phyloP scores from a whole-genome alignment of 2,113 vertebrate genomes.

The Amphilophus citrinellus region DNA sequence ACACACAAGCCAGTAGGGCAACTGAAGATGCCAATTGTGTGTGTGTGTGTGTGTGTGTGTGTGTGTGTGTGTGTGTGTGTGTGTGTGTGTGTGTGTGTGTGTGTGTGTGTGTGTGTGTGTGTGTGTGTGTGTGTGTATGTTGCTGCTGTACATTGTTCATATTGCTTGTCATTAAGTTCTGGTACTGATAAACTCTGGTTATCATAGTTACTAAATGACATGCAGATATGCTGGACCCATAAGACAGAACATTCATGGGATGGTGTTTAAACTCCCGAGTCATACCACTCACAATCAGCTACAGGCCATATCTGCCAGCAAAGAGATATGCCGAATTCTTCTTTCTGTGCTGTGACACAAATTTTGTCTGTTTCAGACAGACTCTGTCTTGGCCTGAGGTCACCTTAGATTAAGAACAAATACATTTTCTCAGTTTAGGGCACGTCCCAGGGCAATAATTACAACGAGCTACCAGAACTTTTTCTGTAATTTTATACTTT shows the following conservation, averaged over 20 bases:
- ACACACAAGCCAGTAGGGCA: slow-evolving; percentile 49
- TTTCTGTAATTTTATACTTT: not conserved
- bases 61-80: not conserved
- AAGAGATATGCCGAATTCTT: not conserved
- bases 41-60: not conserved
- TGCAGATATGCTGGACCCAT: not conserved
- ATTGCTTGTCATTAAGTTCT: not conserved
- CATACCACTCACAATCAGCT: not conserved
- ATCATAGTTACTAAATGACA: not conserved
- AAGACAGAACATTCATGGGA: not conserved
- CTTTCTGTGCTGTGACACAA: not conserved
- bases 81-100: not conserved
- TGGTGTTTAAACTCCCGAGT: not conserved
- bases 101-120: not conserved
- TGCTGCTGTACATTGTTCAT: not conserved
- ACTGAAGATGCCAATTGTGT: slow-evolving; percentile 16
- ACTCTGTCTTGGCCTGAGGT: not conserved
- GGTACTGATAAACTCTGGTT: not conserved
- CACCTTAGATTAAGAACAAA: not conserved
- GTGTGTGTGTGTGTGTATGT: not conserved
- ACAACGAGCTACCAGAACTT: not conserved
- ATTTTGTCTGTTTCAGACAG: not conserved
- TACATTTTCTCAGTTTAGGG: slow-evolving; percentile 20
- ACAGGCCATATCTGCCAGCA: not conserved
- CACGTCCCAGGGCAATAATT: not conserved